A percentile compares a stretch with the other conserved stretches of the same genome.
These are phyloP conservation scores for Dissostichus mawsoni DNA, from an alignment of 2,113 vertebrate genomes.

Conservation along the genomic window DNA sequence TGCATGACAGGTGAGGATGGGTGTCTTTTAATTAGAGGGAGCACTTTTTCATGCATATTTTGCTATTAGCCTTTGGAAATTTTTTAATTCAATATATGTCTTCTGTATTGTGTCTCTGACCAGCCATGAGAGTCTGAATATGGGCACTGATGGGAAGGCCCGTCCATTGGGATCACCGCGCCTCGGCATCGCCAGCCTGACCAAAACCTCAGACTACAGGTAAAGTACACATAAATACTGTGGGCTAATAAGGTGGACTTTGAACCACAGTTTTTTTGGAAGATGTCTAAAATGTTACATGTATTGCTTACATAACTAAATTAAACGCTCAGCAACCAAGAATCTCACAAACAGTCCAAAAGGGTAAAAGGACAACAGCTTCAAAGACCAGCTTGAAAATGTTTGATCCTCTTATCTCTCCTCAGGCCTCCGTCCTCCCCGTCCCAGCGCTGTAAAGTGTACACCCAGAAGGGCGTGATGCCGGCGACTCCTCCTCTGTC, in stretches of 20 bases:
- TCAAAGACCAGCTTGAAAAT: background rate
- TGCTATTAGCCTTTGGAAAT: background rate
- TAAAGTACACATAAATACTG: constrained; percentile 18
- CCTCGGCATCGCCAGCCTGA: constrained; percentile 94
- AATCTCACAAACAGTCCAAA: background rate
- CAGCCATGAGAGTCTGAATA: constrained; percentile 67
- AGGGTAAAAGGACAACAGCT: background rate
- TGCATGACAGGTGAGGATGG: constrained; percentile 88
- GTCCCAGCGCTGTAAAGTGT: constrained; percentile 96
- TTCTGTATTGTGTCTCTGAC: constrained; percentile 9
- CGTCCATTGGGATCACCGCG: constrained; percentile 94
- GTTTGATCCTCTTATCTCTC: constrained; percentile 1
- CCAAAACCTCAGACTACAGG: constrained; percentile 95
- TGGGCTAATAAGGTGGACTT: background rate
- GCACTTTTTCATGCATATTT: background rate
- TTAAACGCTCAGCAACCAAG: background rate
- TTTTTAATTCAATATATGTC: constrained; percentile 1
- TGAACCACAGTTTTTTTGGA: background rate
- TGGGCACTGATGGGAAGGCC: constrained; percentile 82
- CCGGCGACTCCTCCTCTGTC: constrained; percentile 86
- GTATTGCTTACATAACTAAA: background rate
- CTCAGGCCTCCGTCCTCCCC: constrained; percentile 89
- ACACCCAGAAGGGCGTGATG: constrained; percentile 95
- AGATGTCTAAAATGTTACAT: background rate
- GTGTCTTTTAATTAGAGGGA: background rate